These are phyloP conservation scores for Mandrillus leucophaeus DNA, from an alignment of 2,113 vertebrate species.

Conservation along the genomic window DNA sequence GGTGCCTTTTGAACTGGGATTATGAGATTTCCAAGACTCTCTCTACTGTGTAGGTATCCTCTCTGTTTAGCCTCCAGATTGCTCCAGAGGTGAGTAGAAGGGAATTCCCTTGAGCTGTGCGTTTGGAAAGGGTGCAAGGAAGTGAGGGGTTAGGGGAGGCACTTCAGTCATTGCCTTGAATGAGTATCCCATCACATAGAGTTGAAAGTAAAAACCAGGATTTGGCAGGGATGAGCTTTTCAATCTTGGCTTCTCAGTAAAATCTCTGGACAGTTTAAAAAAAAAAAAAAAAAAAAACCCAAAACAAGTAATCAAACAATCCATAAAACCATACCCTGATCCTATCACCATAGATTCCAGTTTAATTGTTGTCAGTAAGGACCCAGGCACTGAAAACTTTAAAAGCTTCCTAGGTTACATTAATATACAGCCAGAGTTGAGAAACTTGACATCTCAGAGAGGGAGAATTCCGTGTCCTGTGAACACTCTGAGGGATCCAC, in stretches of 20 bases:
- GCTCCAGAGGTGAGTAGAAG: not conserved
- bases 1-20: not conserved
- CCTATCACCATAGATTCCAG: not conserved
- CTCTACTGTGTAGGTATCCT: not conserved
- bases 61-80: not conserved
- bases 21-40: not conserved
- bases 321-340: not conserved
- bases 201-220: not conserved
- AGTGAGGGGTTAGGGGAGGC: not conserved
- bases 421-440: not conserved
- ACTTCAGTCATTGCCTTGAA: not conserved
- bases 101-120: not conserved
- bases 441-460: not conserved
- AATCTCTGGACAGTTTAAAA: not conserved
- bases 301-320: not conserved
- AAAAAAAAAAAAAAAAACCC: not conserved
- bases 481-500: not conserved
- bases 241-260: not conserved
- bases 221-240: not conserved
- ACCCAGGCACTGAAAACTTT: not conserved
- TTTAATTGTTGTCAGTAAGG: not conserved
- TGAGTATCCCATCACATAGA: not conserved
- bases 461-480: not conserved
- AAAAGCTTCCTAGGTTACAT: not conserved
- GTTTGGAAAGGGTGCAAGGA: not conserved